Evolutionary conservation across 2,113 vertebrate species (phyloP).

Genomic region (Silurus meridionalis): DNA sequence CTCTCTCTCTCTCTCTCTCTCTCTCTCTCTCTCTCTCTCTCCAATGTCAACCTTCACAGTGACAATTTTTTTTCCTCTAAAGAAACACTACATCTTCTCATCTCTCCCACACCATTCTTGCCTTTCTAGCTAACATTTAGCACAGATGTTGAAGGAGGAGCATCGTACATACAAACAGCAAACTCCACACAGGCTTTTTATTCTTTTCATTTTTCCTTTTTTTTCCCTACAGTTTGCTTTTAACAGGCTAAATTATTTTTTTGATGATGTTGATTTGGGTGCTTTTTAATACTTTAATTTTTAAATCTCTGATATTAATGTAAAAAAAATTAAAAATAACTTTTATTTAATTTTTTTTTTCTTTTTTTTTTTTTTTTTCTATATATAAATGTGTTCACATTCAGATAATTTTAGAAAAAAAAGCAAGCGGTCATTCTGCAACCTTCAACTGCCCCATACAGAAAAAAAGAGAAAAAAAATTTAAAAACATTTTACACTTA

Average conservation of each 20-base stretch:
- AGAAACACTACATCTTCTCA: constrained; percentile 54
- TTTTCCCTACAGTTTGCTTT: constrained; percentile 60
- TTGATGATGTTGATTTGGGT: constrained; percentile 58
- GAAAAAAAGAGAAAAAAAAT: neutral
- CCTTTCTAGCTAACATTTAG: constrained; percentile 57
- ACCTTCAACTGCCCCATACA: constrained; percentile 67
- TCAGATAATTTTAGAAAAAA: constrained; percentile 26
- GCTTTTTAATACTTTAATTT: constrained; percentile 57
- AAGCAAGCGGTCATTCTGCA: constrained; percentile 64
- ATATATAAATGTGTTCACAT: constrained; percentile 7
- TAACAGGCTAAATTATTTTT: constrained; percentile 67
- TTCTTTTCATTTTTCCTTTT: constrained; percentile 18
- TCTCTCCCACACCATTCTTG: constrained; percentile 63
- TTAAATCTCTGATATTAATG: constrained; percentile 58
- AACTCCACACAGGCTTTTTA: neutral
- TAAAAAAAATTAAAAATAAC: constrained; percentile 53
- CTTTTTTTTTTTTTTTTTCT: constrained; percentile 57
- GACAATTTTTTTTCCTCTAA: constrained; percentile 34
- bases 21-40: neutral
- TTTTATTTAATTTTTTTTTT: constrained; percentile 59
- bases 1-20: too few relatives aligned
- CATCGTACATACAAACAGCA: constrained; percentile 50
- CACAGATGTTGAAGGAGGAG: constrained; percentile 45
- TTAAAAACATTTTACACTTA: constrained; percentile 28
- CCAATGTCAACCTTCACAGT: constrained; percentile 1